phyloP scores from a whole-genome alignment of 2,888 invertebrate species.

The Apotomis turbidana region DNA sequence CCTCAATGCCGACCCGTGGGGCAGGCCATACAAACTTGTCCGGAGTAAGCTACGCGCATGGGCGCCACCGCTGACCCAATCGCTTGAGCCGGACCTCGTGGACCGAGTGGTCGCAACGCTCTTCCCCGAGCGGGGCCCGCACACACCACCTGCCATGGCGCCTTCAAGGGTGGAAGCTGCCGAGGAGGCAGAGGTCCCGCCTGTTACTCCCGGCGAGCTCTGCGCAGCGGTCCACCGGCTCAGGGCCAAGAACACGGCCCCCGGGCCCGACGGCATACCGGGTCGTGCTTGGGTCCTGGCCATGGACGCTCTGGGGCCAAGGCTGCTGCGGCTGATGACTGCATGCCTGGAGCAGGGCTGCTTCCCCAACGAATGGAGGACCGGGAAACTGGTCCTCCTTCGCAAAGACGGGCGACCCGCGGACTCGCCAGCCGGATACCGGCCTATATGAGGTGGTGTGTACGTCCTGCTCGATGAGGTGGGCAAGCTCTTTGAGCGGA shows the following conservation, averaged over 20 bases:
- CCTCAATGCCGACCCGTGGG: not conserved
- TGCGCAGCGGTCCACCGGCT: not conserved
- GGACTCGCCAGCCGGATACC: too few relatives aligned
- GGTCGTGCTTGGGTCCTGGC: constrained; percentile 38
- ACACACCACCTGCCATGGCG: not conserved
- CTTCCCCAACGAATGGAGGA: constrained; percentile 31
- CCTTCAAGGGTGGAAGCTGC: not conserved
- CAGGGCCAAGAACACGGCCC: constrained; percentile 1
- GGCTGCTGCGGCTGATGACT: constrained; percentile 29
- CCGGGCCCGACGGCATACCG: constrained; percentile 42
- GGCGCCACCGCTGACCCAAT: constrained; percentile 3
- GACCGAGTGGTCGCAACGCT: not conserved
- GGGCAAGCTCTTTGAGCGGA: too few relatives aligned
- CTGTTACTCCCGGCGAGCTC: not conserved
- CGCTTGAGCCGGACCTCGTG: not conserved
- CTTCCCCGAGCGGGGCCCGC: not conserved
- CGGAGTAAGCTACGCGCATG: too few relatives aligned
- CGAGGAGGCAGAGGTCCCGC: not conserved
- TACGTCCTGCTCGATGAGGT: too few relatives aligned
- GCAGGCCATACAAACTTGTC: not conserved
- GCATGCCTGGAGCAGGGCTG: constrained; percentile 37
- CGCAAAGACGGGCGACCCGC: too few relatives aligned
- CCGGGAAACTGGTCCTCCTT: too few relatives aligned
- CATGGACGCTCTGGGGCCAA: constrained; percentile 24
- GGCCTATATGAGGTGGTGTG: too few relatives aligned